Evolutionary conservation across 37 sponge, comb jelly and placozoan genomes (phyloP).

Genomic region (Agelas oroides): DNA sequence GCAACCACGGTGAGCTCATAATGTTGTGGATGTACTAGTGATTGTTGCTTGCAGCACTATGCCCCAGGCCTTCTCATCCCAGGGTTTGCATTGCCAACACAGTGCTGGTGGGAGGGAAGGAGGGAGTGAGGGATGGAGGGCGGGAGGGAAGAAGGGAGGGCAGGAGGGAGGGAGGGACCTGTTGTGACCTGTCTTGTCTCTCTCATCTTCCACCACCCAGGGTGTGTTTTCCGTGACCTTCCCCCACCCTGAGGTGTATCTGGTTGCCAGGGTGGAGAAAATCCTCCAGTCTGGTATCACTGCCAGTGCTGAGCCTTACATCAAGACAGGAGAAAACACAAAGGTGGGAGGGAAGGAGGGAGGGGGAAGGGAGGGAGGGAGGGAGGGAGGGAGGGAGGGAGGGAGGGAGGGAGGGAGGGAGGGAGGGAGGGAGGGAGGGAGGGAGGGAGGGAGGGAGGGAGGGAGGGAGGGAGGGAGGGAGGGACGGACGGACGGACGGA

Average conservation of each 20-base stretch:
- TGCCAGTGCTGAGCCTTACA: slow-evolving; percentile 85
- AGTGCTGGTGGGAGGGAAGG: no score
- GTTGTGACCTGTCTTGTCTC: no score
- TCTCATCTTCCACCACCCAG: slow-evolving; percentile 2
- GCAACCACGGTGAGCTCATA: slow-evolving; percentile 29
- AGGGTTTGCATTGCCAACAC: no score
- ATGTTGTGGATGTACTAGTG: no score
- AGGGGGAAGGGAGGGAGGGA: neutral
- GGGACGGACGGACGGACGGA: no score
- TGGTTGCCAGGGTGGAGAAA: slow-evolving; percentile 86
- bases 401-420: neutral
- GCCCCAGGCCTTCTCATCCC: no score
- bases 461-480: neutral
- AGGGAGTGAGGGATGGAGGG: no score
- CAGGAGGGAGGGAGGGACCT: no score
- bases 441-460: neutral
- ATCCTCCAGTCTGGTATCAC: slow-evolving; percentile 82
- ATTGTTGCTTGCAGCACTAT: no score
- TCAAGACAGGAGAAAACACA: slow-evolving; percentile 67
- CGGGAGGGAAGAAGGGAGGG: no score
- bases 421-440: no score
- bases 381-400: no score
- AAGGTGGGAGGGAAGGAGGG: slow-evolving; percentile 42
- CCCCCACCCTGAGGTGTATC: slow-evolving; percentile 76
- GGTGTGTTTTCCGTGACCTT: slow-evolving; percentile 86